These are phyloP conservation scores for Hapalemur alaotrensis DNA, from an alignment of 2,797 vertebrate genomes.

Conservation along the genomic window DNA sequence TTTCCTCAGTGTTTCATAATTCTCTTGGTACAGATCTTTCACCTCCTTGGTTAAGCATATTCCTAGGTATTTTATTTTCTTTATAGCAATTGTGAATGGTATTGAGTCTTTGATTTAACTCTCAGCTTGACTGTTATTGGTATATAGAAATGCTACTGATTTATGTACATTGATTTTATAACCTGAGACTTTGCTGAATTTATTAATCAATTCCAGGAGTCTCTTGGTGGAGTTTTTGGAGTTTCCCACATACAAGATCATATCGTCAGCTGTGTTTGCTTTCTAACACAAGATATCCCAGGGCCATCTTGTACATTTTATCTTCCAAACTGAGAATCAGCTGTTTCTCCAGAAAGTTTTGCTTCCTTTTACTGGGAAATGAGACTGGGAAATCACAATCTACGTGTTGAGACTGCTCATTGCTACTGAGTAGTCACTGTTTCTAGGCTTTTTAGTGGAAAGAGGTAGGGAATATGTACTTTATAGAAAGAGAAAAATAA, in stretches of 20 bases:
- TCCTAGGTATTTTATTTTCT: neutral
- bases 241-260: neutral
- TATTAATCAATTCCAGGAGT: neutral
- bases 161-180: neutral
- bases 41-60: neutral
- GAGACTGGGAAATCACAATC: neutral
- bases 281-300: neutral
- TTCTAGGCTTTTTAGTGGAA: neutral
- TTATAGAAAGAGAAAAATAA: neutral
- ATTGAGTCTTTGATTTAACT: neutral
- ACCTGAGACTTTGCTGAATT: neutral
- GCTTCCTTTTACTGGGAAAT: slow-evolving; percentile 6
- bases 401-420: neutral
- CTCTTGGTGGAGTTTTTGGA: neutral
- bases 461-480: neutral
- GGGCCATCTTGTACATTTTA: neutral
- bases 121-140: neutral
- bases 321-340: neutral
- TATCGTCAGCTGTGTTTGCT: neutral
- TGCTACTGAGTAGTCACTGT: neutral
- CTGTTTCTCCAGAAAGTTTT: neutral
- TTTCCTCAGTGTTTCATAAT: neutral
- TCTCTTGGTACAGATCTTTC: neutral
- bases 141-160: neutral
- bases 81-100: neutral